Evolutionary conservation across 2,888 invertebrate genomes (phyloP).

Genomic region (Euzophera pinguis): DNA sequence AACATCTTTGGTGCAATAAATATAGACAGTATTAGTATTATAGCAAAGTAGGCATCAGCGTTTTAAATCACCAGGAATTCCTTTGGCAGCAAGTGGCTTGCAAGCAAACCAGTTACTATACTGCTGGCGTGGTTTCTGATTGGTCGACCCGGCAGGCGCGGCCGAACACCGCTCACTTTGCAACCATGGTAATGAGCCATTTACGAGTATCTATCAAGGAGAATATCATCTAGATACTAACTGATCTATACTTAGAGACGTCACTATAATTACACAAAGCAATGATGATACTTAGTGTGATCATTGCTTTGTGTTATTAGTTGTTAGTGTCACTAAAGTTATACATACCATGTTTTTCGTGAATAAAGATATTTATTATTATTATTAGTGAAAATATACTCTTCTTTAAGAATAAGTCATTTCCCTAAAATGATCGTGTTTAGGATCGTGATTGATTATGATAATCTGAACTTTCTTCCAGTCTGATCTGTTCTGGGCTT

Average conservation of each 20-base stretch:
- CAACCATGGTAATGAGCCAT: slow-evolving; percentile 8
- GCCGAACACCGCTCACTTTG: slow-evolving; percentile 11
- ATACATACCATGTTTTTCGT: no score
- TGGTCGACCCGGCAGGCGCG: slow-evolving; percentile 10
- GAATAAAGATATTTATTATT: no score
- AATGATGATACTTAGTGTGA: background rate
- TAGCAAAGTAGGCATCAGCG: background rate
- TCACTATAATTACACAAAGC: background rate
- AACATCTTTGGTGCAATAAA: no score
- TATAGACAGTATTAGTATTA: no score
- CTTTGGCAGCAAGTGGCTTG: background rate
- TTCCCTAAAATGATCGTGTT: no score
- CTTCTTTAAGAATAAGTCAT: no score
- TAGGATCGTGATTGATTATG: no score
- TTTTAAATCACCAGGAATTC: slow-evolving; percentile 5
- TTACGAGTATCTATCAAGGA: slow-evolving; percentile 1
- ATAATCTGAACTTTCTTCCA: no score
- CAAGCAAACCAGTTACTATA: slow-evolving; percentile 4
- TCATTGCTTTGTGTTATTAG: no score
- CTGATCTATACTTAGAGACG: background rate
- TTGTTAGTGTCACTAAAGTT: no score
- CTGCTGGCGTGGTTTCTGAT: background rate
- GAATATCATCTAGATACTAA: background rate
- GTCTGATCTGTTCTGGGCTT: no score
- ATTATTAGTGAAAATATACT: no score